Percentiles rank a stretch among this genome's conserved stretches.
These are phyloP conservation scores for Antigone vipio DNA, from an alignment of 2,113 vertebrate species.

Conservation along the genomic window DNA sequence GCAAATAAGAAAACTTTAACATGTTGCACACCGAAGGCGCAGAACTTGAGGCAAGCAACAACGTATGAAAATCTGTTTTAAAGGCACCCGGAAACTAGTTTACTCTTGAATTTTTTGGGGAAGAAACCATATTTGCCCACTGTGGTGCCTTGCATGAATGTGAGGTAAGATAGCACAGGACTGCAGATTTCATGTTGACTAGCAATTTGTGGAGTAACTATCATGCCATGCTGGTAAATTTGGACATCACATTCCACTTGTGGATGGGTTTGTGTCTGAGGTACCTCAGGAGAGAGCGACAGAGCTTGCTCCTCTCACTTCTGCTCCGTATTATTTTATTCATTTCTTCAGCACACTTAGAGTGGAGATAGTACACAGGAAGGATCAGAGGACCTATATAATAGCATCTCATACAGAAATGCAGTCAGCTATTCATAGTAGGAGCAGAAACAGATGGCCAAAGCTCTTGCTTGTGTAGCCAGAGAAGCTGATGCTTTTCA, in stretches of 20 bases:
- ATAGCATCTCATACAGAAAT: neutral
- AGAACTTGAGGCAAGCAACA: neutral
- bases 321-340: neutral
- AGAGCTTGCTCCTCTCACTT: neutral
- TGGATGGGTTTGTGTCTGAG: neutral
- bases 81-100: neutral
- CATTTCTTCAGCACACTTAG: neutral
- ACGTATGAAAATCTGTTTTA: neutral
- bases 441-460: neutral
- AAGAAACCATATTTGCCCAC: neutral
- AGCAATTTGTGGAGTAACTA: neutral
- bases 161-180: neutral
- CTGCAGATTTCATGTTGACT: rapidly evolving
- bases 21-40: neutral
- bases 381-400: neutral
- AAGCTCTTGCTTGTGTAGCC: neutral
- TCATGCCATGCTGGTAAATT: neutral
- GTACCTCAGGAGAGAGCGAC: neutral
- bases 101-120: neutral
- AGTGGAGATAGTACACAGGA: neutral
- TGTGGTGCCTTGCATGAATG: neutral
- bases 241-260: neutral
- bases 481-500: neutral
- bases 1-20: neutral
- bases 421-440: neutral